Base-by-base conservation (phyloP, 1,140 invertebrate species). In the Lepidostoma basale region DNA sequence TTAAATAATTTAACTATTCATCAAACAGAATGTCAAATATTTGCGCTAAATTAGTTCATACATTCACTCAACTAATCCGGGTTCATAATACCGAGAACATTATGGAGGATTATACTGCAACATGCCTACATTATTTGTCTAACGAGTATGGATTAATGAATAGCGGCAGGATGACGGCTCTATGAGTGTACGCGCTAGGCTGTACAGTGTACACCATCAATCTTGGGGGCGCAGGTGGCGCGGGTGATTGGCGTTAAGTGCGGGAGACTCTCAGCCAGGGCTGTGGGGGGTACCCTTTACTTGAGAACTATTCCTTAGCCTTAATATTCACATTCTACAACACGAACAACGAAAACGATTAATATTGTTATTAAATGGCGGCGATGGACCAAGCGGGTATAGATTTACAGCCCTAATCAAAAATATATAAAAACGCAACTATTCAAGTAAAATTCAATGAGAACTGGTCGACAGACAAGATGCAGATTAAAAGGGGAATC, bases 41-140 rank as follows among this genome's bases (percentile, higher is more conserved):
- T 36, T 36, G 33, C 33, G 9, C 1, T 36, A 9, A n/a, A n/a
- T 36, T 12, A n/a, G 33, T 36, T 36, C 10, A 36, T 36, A 12
- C 9, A n/a, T 36, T 36, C 33, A 36, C 33, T n/a, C 33, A 36
- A n/a, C 14, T 36, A 36, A 36, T 36, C 33, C 33, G 10, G 9
- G 2, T 9, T 36, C 33, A 36, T 36, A 3, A 36, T 36, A n/a
- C 14, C 33, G 33, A 36, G 14, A 12, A 36, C 33, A 36, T 36
- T 1, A 36, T 36, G 14, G 9, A 36, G 2, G 10, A n/a, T 36
- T 12, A 36, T 36, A 36, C 14, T 36, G 14, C 1, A 12, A 23
- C 12, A 12, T 23, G 45, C n/a, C n/a, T n/a, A n/a, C n/a, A n/a
- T 49, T 49, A 49, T 49, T 49, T 49, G 45, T 49, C 23, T 49